These are phyloP conservation scores for Muraenolepis orangiensis DNA, from an alignment of 2,797 vertebrate species.

Conservation along the genomic window DNA sequence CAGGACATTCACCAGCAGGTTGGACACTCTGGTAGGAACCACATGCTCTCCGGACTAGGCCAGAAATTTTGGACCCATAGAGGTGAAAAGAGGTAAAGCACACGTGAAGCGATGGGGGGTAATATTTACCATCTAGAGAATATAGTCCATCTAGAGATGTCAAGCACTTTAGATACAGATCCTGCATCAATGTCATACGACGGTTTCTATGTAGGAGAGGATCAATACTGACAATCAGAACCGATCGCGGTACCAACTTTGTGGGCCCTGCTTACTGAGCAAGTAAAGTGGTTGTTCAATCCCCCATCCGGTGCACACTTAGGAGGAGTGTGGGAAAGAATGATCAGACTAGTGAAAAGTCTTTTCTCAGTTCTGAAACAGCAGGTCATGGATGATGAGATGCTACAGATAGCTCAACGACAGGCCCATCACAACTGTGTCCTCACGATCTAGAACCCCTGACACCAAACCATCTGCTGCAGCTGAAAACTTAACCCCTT, in stretches of 20 bases:
- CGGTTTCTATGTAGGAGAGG: constrained; percentile 25
- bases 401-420: constrained; percentile 23
- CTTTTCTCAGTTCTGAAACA: constrained; percentile 12
- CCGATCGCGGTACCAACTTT: constrained; percentile 25
- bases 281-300: constrained; percentile 2
- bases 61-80: constrained; percentile 21
- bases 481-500: not conserved
- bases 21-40: constrained; percentile 12
- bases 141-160: constrained; percentile 1
- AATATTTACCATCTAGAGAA: constrained; percentile 9
- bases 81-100: constrained; percentile 9
- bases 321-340: constrained; percentile 18
- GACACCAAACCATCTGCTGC: too few species aligned
- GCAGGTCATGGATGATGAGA: constrained; percentile 24
- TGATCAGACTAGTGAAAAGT: constrained; percentile 14
- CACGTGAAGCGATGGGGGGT: constrained; percentile 21
- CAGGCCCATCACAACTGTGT: not conserved
- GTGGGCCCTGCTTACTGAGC: not conserved
- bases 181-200: constrained; percentile 13
- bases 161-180: constrained; percentile 7
- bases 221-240: constrained; percentile 20
- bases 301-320: constrained; percentile 15
- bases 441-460: not conserved
- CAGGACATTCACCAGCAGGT: constrained; percentile 13
- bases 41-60: constrained; percentile 6